Evolutionary conservation across 2,888 invertebrate species (phyloP).

Genomic region (Hypercompe scribonia): DNA sequence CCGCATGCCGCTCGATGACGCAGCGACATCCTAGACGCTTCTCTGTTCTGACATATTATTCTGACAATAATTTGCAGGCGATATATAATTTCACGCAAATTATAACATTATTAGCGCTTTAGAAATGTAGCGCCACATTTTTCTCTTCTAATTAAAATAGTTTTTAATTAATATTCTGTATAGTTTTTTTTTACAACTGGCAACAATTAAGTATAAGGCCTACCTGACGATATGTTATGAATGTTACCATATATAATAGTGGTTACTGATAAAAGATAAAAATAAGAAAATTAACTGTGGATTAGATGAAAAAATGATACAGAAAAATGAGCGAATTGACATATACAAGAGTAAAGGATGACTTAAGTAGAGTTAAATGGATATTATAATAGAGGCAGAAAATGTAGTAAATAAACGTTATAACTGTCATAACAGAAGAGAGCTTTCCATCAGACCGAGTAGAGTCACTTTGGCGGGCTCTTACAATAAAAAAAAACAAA

Average conservation of each 20-base stretch:
- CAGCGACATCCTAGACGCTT: constrained; percentile 53
- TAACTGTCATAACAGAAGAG: no score
- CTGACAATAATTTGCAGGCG: constrained; percentile 68
- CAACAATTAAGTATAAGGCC: neutral
- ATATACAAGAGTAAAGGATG: no score
- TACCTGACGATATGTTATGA: neutral
- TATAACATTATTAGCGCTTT: constrained; percentile 66
- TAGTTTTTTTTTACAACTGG: constrained; percentile 4
- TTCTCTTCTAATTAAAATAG: constrained; percentile 27
- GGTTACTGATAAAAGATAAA: neutral
- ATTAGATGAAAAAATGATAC: no score
- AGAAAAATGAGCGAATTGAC: no score
- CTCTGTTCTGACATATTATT: constrained; percentile 61
- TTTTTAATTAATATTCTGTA: constrained; percentile 19
- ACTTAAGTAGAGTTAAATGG: no score
- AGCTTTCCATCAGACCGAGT: no score
- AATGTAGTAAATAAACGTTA: no score
- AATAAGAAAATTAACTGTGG: no score
- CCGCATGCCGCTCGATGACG: constrained; percentile 35
- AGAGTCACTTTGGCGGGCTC: no score
- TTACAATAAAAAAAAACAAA: no score
- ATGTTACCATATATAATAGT: neutral
- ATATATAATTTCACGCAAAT: constrained; percentile 81
- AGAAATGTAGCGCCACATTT: constrained; percentile 41
- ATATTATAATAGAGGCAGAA: no score